Percentiles rank a stretch among this genome's conserved stretches.
These are phyloP conservation scores for Auanema sp. DNA, from an alignment of 2,888 invertebrate genomes.

Conservation along the genomic window DNA sequence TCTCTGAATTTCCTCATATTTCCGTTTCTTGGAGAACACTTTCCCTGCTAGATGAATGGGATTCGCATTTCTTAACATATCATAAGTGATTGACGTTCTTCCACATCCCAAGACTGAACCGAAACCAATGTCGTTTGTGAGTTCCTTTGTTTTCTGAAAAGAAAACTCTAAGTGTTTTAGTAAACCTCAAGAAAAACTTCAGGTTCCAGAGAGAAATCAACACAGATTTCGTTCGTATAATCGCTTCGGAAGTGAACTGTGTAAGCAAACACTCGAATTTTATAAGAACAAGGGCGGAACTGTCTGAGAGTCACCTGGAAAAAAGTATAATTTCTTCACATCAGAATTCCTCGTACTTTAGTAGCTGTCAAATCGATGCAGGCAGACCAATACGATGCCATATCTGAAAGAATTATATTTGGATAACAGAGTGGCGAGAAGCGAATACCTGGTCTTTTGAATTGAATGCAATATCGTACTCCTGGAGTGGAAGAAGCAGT, in stretches of 20 bases:
- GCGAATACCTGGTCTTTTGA: conserved; percentile 20
- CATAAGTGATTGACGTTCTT: background rate
- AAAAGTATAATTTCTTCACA: background rate
- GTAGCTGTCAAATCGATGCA: conserved; percentile 14
- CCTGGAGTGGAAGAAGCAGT: conserved; percentile 16
- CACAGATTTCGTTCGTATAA: conserved; percentile 24
- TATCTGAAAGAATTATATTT: conserved; percentile 20
- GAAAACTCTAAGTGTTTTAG: background rate
- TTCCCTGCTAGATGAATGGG: conserved; percentile 1
- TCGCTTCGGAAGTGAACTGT: conserved; percentile 33
- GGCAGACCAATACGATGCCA: conserved; percentile 17
- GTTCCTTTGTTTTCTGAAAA: conserved; percentile 1
- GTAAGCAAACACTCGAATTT: conserved; percentile 36
- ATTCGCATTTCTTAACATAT: background rate
- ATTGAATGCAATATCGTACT: conserved; percentile 39
- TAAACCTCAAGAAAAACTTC: background rate
- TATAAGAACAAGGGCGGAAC: conserved; percentile 26
- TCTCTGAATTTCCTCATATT: conserved; percentile 1
- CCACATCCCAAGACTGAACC: background rate
- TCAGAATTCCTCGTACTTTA: conserved; percentile 3
- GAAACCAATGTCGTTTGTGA: background rate
- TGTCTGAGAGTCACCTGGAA: conserved; percentile 29
- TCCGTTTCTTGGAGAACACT: conserved; percentile 4
- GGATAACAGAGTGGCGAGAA: background rate
- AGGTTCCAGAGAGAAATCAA: conserved; percentile 21